These are phyloP conservation scores for Ephydatia muelleri DNA, from an alignment of 37 sponge, comb jelly and placozoan species.

Conservation along the genomic window DNA sequence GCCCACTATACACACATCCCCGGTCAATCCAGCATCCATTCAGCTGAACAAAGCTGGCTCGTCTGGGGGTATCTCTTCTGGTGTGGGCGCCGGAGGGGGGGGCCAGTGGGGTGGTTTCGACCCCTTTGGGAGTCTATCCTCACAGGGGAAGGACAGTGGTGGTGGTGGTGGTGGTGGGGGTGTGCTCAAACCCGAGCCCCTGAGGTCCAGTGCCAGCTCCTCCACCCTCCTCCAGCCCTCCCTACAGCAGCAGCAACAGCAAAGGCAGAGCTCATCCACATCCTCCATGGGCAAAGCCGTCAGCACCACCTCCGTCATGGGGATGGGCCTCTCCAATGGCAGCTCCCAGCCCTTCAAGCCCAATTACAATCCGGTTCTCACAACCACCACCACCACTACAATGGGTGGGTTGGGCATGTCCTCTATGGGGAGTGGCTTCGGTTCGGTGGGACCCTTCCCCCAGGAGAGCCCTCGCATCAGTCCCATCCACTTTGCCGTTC, in stretches of 20 bases:
- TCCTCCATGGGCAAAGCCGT: not conserved
- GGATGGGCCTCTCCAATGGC: not conserved
- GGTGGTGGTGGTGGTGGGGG: no score
- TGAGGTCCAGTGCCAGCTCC: not conserved
- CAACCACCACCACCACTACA: no score
- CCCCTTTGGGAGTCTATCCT: not conserved
- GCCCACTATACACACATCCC: not conserved
- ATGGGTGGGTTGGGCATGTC: not conserved
- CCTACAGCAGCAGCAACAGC: not conserved
- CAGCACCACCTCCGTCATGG: not conserved
- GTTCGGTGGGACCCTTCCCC: not conserved
- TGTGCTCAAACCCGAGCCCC: not conserved
- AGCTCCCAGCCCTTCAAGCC: constrained; percentile 14
- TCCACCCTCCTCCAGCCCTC: not conserved
- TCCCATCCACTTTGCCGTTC: not conserved
- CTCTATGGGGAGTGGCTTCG: not conserved
- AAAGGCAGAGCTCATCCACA: not conserved
- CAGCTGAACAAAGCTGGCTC: not conserved
- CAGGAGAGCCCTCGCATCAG: not conserved
- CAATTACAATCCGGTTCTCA: not conserved
- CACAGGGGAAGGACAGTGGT: not conserved
- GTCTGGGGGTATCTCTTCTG: not conserved
- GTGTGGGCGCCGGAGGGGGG: no score
- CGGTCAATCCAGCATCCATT: not conserved
- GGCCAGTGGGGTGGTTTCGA: not conserved